These are phyloP conservation scores for Strix aluco DNA, from an alignment of 2,113 vertebrate species.

Conservation along the genomic window DNA sequence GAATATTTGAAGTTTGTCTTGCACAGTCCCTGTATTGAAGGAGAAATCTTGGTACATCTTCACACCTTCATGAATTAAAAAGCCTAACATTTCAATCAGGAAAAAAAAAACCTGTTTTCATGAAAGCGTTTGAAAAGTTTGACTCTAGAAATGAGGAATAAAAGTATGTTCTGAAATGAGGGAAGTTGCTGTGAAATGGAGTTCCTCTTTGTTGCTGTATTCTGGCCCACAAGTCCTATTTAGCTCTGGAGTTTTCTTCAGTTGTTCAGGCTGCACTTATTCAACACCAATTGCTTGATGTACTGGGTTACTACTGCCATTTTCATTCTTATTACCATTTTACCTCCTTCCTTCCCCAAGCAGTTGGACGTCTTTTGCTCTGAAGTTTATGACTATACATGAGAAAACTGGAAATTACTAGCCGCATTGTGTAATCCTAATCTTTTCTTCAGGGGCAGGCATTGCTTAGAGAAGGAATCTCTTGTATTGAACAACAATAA, in stretches of 20 bases:
- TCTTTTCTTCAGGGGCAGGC: not conserved
- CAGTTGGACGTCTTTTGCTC: not conserved
- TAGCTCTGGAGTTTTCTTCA: not conserved
- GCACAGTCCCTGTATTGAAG: not conserved
- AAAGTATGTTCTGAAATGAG: not conserved
- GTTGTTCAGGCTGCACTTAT: not conserved
- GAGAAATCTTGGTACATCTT: not conserved
- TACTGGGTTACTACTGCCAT: not conserved
- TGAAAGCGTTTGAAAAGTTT: not conserved
- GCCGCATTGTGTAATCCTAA: not conserved
- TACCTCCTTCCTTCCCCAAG: not conserved
- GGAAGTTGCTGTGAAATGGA: not conserved
- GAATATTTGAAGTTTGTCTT: not conserved
- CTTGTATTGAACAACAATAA: not conserved
- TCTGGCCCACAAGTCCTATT: not conserved
- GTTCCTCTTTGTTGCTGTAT: not conserved
- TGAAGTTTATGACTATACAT: not conserved
- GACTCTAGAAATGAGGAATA: not conserved
- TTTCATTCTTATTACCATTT: not conserved
- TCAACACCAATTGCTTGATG: not conserved
- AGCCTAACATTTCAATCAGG: not conserved
- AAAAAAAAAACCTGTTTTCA: not conserved
- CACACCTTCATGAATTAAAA: not conserved
- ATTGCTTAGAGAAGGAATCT: not conserved
- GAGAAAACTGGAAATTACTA: not conserved